A percentile compares a stretch with the other conserved stretches of the same genome.
phyloP scores from a whole-genome alignment of 2,888 invertebrate species.

The Agrotis ipsilon region DNA sequence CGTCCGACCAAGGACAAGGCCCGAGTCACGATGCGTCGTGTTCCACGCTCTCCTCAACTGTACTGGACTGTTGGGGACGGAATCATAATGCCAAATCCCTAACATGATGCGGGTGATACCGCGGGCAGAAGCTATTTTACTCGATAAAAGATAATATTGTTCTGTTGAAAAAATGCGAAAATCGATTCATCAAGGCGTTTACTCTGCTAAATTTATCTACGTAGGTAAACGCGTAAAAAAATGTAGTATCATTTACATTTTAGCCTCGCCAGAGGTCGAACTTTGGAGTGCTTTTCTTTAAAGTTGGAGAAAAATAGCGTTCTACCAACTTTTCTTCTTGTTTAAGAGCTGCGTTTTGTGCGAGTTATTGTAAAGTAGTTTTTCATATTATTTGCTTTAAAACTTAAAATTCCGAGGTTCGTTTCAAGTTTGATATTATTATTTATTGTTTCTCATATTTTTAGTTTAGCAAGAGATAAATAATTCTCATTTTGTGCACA shows the following conservation, averaged over 20 bases:
- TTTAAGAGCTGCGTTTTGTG: constrained; percentile 25
- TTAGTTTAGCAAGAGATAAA: neutral
- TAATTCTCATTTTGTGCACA: neutral
- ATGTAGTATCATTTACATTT: neutral
- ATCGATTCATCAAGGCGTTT: neutral
- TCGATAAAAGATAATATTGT: too few relatives aligned
- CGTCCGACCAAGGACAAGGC: too few relatives aligned
- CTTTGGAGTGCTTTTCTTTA: constrained; percentile 15
- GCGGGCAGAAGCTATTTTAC: too few relatives aligned
- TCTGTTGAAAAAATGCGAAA: too few relatives aligned
- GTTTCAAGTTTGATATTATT: neutral
- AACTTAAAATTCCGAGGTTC: neutral
- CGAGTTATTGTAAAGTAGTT: constrained; percentile 19
- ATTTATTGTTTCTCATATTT: neutral
- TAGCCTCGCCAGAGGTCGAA: constrained; percentile 10
- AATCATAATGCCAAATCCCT: too few relatives aligned
- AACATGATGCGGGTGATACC: too few relatives aligned
- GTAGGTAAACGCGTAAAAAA: neutral
- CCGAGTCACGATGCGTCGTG: too few relatives aligned
- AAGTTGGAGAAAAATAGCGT: constrained; percentile 30
- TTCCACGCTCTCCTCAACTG: too few relatives aligned
- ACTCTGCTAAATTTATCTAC: neutral
- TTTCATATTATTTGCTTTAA: constrained; percentile 18
- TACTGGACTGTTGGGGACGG: too few relatives aligned
- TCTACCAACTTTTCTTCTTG: constrained; percentile 27